Evolutionary conservation across 92 coral and sea anemone genomes (phyloP), one percentile per base, ranked within the genome.

Genomic region (Porites rus): DNA sequence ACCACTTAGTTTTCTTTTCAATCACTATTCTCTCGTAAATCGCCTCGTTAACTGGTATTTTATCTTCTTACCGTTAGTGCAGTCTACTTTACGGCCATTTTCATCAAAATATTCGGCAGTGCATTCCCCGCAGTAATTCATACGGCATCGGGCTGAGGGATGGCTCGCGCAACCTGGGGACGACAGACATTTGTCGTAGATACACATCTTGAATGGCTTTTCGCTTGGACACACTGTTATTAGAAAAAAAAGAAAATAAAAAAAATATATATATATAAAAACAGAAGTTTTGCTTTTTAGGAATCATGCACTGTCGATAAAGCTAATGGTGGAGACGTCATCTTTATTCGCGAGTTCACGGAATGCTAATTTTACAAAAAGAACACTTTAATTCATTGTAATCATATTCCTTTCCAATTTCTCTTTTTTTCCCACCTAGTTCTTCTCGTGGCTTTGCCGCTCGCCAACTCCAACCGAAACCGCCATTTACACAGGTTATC

Each of bases 151-250:
- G n/a, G 92, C 88, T 9, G 70, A 46, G 12, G 88, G 92, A 78
- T 88, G 82, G 50, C 77, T 61, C 12, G 84, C 79, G 75, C 92
- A 88, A 63, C 88, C 80, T 3, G 84, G 53, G 6, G 88, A 82
- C 20, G 83, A 69, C 19, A 83, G 80, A 58, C 88, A 82, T 31
- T 82, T 65, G 77, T 84, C 92, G 52, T 88, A 78, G 28, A 88
- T 59, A 60, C 92, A 89, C 85, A 89, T 72, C 79, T 84, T 89
- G 85, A 89, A 84, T 18, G 80, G 88, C 75, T 84, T 88, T 50
- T 68, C 85, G 12, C 61, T 71, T 4, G 92, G 86, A 66, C 92
- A 89, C 69, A 79, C 88, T 89, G 81, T 28, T 13, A 65, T 64
- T 63, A 28, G 31, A 28, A 50, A n/a, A 7, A 1, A 65, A 16